These are phyloP conservation scores for Drosophila glabriapex DNA, from an alignment of 2,888 invertebrate genomes.

Conservation along the genomic window DNA sequence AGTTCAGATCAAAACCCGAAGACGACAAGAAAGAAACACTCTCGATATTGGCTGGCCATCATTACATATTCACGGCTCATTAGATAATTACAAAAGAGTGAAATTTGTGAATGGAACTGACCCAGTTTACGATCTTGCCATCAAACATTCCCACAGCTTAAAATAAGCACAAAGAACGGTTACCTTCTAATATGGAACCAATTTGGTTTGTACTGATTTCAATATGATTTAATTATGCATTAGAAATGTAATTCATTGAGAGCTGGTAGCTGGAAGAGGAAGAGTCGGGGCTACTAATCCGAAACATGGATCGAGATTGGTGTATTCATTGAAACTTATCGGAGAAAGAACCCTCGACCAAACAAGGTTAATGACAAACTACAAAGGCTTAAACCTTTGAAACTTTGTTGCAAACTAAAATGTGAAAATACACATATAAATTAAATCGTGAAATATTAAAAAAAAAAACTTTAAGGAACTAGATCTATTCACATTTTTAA, in stretches of 20 bases:
- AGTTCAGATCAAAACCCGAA: constrained; percentile 14
- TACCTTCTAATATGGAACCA: not conserved
- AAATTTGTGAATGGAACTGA: constrained; percentile 45
- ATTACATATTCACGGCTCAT: constrained; percentile 40
- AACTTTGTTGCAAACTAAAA: not conserved
- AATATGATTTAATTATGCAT: not conserved
- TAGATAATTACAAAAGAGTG: constrained; percentile 67
- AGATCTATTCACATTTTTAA: not conserved
- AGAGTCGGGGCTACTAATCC: not conserved
- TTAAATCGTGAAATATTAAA: not conserved
- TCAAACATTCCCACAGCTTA: constrained; percentile 1
- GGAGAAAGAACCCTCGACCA: not conserved
- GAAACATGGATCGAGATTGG: not conserved
- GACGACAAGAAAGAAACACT: constrained; percentile 6
- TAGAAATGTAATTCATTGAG: rapidly evolving
- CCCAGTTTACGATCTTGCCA: constrained; percentile 28
- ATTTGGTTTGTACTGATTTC: not conserved
- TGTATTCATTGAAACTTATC: not conserved
- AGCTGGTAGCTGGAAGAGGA: not conserved
- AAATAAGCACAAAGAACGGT: constrained; percentile 7
- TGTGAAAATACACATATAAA: not conserved
- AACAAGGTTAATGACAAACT: not conserved
- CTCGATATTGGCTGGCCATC: constrained; percentile 20
- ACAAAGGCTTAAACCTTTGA: not conserved
- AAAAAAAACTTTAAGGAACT: not conserved